Percentiles rank a stretch among this genome's conserved stretches.
phyloP scores from a whole-genome alignment of 2,888 invertebrate genomes.

The Drosophila mayaguana region DNA sequence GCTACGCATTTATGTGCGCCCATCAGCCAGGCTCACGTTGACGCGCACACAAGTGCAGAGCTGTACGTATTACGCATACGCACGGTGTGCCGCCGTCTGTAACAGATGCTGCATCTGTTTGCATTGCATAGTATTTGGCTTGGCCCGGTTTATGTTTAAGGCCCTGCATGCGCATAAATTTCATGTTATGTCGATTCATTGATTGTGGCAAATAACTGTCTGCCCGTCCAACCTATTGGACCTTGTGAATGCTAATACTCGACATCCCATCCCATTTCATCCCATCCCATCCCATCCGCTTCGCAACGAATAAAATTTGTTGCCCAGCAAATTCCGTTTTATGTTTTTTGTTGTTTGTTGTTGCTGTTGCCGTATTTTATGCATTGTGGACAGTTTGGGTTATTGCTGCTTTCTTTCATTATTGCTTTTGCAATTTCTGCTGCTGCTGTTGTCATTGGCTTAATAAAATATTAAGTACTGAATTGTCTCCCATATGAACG shows the following conservation, averaged over 20 bases:
- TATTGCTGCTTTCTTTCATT: constrained; percentile 38
- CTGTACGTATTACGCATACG: constrained; percentile 13
- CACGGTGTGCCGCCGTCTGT: constrained; percentile 7
- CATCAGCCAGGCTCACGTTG: constrained; percentile 58
- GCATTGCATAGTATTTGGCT: constrained; percentile 32
- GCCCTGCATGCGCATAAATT: constrained; percentile 61
- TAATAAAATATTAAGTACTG: constrained; percentile 61
- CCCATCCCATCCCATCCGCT: background rate
- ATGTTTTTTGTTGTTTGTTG: background rate
- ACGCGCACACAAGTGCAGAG: constrained; percentile 66
- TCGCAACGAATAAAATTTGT: constrained; percentile 40
- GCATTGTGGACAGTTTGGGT: constrained; percentile 32
- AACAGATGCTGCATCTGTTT: constrained; percentile 8
- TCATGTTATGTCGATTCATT: constrained; percentile 72
- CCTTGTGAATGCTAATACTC: constrained; percentile 26
- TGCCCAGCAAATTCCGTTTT: constrained; percentile 31
- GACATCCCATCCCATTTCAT: constrained; percentile 3
- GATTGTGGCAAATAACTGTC: constrained; percentile 79
- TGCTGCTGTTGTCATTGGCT: constrained; percentile 33
- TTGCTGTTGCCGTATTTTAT: constrained; percentile 20
- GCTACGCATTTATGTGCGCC: constrained; percentile 61
- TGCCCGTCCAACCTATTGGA: constrained; percentile 12
- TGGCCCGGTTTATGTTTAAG: constrained; percentile 27
- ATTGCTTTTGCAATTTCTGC: constrained; percentile 36
- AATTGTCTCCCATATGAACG: constrained; percentile 47